Percentiles rank a stretch among this genome's conserved stretches.
Conservation (phyloP, 2,113 vertebrate species). For the Chelonoidis abingdonii region DNA sequence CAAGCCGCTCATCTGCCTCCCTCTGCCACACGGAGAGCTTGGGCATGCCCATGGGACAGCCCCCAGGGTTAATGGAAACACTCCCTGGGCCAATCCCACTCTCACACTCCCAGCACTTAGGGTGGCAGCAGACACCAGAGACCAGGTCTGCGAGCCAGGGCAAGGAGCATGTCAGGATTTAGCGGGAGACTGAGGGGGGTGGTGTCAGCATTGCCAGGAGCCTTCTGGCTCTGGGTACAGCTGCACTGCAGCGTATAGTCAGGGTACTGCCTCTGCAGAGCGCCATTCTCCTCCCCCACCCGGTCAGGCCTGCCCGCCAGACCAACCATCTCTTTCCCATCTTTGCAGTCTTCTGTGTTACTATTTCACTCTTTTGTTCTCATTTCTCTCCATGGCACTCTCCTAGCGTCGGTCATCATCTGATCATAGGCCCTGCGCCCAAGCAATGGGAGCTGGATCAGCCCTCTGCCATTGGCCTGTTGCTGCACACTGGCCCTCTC, state of each 20-base stretch:
- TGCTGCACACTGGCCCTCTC: not conserved
- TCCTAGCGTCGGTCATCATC: too few relatives aligned
- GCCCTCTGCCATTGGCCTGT: not conserved
- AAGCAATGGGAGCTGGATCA: not conserved
- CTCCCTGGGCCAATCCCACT: not conserved
- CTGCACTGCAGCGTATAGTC: too few relatives aligned
- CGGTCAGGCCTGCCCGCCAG: not conserved
- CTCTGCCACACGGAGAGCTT: not conserved
- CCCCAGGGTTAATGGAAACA: not conserved
- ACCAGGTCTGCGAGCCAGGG: not conserved
- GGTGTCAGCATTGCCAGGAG: too few relatives aligned
- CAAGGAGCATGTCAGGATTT: not conserved
- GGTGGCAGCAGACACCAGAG: not conserved
- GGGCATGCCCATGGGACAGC: too few relatives aligned
- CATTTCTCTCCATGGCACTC: not conserved
- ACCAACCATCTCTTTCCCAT: not conserved
- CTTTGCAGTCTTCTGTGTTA: not conserved
- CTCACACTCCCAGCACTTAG: not conserved
- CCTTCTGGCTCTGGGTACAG: not conserved
- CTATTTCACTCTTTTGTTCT: not conserved
- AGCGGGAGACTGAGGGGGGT: fast-evolving
- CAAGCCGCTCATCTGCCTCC: too few relatives aligned
- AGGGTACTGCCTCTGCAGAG: not conserved
- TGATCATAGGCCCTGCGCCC: fast-evolving
- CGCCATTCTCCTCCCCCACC: not conserved